Evolutionary conservation across 1,140 invertebrate species (phyloP).

Genomic region (Epicauta chinensis): DNA sequence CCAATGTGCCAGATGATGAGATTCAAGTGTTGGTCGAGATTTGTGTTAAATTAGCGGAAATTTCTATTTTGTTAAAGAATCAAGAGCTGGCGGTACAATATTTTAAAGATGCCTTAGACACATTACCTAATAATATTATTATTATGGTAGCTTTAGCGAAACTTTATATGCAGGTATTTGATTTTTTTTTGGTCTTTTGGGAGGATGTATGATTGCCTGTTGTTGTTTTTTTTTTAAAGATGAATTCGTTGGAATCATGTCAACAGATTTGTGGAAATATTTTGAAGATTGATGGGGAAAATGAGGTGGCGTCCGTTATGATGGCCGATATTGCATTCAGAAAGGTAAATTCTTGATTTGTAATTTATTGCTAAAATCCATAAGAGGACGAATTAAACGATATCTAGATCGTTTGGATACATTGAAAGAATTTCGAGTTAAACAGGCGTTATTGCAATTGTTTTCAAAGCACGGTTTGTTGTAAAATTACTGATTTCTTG

Average conservation of each 20-base stretch:
- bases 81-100: conserved; percentile 63
- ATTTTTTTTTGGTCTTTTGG: background rate
- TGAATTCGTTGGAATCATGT: conserved; percentile 73
- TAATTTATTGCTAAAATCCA: too few relatives aligned
- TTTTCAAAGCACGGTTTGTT: too few relatives aligned
- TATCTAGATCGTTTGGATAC: too few relatives aligned
- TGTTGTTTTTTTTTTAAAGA: conserved; percentile 41
- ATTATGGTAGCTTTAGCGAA: conserved; percentile 75
- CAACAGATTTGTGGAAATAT: conserved; percentile 79
- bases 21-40: conserved; percentile 31
- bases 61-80: conserved; percentile 39
- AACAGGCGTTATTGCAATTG: too few relatives aligned
- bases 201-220: background rate
- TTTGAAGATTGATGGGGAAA: conserved; percentile 77
- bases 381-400: too few relatives aligned
- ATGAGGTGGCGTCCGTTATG: conserved; percentile 88
- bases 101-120: conserved; percentile 81
- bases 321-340: conserved; percentile 93
- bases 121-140: conserved; percentile 69
- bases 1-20: conserved; percentile 26
- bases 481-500: too few relatives aligned
- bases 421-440: too few relatives aligned
- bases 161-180: conserved; percentile 70
- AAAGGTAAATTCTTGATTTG: conserved; percentile 49
- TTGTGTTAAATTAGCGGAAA: conserved; percentile 42